Evolutionary conservation across 2,888 invertebrate genomes (phyloP).

Genomic region (Calameuta idolon): DNA sequence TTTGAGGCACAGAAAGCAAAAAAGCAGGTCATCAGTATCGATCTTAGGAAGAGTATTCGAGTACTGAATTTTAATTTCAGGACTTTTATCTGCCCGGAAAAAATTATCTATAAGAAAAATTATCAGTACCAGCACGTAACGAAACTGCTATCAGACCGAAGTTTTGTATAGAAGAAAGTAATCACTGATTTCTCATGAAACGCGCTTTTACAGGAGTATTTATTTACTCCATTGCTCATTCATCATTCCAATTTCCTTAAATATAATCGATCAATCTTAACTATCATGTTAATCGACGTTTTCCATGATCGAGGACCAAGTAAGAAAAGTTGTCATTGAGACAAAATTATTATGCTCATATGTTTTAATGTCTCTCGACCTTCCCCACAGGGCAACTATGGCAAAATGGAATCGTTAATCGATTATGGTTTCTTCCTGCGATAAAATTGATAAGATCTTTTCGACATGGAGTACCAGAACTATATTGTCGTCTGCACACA

Average conservation of each 20-base stretch:
- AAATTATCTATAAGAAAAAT: background rate
- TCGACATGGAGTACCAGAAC: background rate
- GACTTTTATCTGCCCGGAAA: background rate
- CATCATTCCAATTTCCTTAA: background rate
- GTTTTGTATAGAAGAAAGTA: background rate
- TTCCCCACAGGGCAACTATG: background rate
- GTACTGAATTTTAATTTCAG: background rate
- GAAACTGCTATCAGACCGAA: background rate
- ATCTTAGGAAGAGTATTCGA: background rate
- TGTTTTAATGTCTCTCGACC: background rate
- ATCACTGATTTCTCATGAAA: background rate
- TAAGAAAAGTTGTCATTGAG: background rate
- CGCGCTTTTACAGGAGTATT: background rate
- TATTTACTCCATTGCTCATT: background rate
- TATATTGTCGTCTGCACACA: background rate
- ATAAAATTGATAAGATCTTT: background rate
- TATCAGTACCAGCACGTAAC: background rate
- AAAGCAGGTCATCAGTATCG: background rate
- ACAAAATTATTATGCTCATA: background rate
- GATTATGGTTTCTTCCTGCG: background rate
- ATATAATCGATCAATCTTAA: background rate
- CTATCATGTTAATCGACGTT: background rate
- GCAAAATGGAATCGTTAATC: background rate
- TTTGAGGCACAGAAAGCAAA: background rate
- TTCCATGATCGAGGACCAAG: background rate